Evolutionary conservation across 2,888 invertebrate genomes (phyloP).

Genomic region (Melikaiella ostensackeni): DNA sequence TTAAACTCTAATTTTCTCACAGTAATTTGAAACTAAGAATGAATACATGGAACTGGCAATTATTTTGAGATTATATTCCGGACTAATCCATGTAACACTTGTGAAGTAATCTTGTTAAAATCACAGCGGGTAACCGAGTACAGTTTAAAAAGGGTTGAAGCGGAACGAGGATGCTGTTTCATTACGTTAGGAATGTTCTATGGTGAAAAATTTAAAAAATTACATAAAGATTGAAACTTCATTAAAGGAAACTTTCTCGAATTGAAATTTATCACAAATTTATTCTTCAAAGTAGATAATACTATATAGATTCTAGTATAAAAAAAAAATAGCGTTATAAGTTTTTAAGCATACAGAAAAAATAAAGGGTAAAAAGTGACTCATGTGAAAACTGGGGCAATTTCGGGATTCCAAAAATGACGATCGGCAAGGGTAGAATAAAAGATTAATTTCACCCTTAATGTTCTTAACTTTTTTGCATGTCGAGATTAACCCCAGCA

Average conservation of each 20-base stretch:
- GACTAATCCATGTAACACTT: constrained; percentile 8
- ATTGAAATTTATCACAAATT: too few species aligned
- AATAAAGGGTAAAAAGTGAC: too few species aligned
- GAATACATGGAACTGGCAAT: constrained; percentile 11
- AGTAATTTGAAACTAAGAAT: not conserved
- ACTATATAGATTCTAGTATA: not conserved
- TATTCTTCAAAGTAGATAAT: too few species aligned
- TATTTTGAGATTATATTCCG: constrained; percentile 20
- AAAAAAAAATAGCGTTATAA: constrained; percentile 26
- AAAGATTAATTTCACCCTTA: too few species aligned
- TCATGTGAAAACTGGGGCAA: too few species aligned
- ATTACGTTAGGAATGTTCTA: constrained; percentile 24
- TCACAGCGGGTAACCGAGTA: constrained; percentile 39
- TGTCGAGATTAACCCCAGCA: too few species aligned
- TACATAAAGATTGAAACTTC: not conserved
- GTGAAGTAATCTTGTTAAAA: constrained; percentile 32
- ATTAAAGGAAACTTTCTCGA: not conserved
- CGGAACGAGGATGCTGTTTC: constrained; percentile 15
- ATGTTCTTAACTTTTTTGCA: too few species aligned
- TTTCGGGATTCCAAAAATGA: too few species aligned
- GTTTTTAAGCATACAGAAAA: constrained; percentile 12
- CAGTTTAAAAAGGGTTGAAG: constrained; percentile 37
- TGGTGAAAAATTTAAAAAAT: constrained; percentile 33
- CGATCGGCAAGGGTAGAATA: too few species aligned
- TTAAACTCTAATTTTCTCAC: constrained; percentile 28